A percentile compares a stretch with the other conserved stretches of the same genome.
These are phyloP conservation scores for Aethes cnicana DNA, from an alignment of 2,888 invertebrate genomes.

Conservation along the genomic window DNA sequence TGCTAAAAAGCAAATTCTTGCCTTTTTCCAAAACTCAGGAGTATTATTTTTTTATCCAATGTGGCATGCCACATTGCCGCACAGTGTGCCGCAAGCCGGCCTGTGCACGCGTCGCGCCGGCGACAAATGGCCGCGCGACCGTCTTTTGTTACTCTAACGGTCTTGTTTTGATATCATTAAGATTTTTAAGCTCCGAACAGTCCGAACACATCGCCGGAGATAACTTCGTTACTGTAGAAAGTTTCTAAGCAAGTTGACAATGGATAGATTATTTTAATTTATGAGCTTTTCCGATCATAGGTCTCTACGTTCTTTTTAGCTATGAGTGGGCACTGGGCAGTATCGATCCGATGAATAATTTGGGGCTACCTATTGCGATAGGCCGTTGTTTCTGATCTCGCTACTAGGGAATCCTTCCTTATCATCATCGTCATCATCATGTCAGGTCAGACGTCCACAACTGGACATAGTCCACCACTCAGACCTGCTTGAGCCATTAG, in stretches of 20 bases:
- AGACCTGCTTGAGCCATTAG: no score
- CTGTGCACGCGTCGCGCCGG: constrained; percentile 53
- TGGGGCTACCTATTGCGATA: no score
- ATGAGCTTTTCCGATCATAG: neutral
- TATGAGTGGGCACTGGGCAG: no score
- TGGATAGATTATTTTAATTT: neutral
- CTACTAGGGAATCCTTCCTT: no score
- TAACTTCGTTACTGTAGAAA: constrained; percentile 22
- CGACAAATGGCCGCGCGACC: constrained; percentile 64
- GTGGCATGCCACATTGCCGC: constrained; percentile 59
- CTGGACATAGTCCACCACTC: no score
- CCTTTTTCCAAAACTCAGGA: neutral
- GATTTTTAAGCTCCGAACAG: constrained; percentile 36
- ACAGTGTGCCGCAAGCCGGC: constrained; percentile 28
- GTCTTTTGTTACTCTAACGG: constrained; percentile 76
- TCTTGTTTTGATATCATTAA: constrained; percentile 77
- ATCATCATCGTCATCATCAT: no score
- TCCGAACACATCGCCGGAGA: constrained; percentile 17
- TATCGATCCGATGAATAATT: no score
- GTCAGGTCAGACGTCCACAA: no score
- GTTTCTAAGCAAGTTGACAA: neutral
- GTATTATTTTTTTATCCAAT: no score
- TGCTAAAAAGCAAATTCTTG: neutral
- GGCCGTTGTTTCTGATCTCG: no score
- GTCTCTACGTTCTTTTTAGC: no score